Evolutionary conservation across 2,113 vertebrate species (phyloP).

Genomic region (Mixornis gularis): DNA sequence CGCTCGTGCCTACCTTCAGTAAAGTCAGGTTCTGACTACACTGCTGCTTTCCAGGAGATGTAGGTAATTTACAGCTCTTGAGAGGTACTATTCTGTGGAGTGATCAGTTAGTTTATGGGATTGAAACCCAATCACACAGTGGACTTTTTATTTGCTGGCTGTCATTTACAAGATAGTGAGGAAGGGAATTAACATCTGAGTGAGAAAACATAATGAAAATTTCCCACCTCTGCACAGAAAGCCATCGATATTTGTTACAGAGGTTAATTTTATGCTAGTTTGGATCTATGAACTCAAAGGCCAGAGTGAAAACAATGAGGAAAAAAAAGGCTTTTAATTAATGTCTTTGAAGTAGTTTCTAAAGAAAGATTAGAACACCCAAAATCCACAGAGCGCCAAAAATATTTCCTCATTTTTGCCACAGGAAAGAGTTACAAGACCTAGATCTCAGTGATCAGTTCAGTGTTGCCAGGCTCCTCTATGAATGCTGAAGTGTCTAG

Average conservation of each 20-base stretch:
- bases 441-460: conserved; percentile 2
- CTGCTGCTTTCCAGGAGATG: background rate
- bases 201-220: background rate
- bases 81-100: background rate
- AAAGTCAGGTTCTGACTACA: background rate
- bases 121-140: background rate
- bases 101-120: background rate
- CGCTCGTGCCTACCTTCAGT: conserved; percentile 15
- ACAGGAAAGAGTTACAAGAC: background rate
- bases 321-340: background rate
- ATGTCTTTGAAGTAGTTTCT: conserved; percentile 1
- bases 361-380: background rate
- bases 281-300: background rate
- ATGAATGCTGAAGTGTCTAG: background rate
- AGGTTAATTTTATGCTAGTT: background rate
- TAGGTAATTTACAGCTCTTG: background rate
- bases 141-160: background rate
- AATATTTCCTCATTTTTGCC: background rate
- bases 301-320: background rate
- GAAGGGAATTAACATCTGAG: background rate
- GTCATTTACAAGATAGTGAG: background rate
- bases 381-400: background rate
- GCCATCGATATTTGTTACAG: background rate
- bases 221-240: background rate
- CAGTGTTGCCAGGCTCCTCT: background rate